Evolutionary conservation across 1,140 invertebrate genomes (phyloP), one percentile per base, ranked within the genome.

Genomic region (Drosophila ficusphila): DNA sequence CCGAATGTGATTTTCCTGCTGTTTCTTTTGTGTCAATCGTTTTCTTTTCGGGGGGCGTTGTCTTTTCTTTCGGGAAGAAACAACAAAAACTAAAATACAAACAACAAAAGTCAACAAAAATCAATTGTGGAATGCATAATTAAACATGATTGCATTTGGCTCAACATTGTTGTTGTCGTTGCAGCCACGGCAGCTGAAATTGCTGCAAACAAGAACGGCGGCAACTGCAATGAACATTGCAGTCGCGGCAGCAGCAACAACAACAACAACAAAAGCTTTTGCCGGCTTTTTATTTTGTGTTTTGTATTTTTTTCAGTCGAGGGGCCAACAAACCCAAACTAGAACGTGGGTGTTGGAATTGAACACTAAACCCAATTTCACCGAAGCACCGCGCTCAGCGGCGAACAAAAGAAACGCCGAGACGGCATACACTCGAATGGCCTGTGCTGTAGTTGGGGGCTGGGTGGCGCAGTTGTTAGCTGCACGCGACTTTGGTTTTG

Each of bases 341-440:
- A 82, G 82, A 86, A 86, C 82, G 82, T 86, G 82, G 82, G 82
- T 81, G 82, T 81, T 88, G 68, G 49, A 81, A 86, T 88, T 86
- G 77, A 86, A 88, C 73, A 88, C 77, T 77, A 86, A 86, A 77
- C 82, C 77, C 82, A 86, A 86, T 82, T 86, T 88, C 82, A 86
- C 82, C 77, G 57, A 81, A 54, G 56, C 53, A 75, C 54, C 51
- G 58, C 57, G 76, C 34, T n/a, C n/a, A n/a, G 57, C 52, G 27
- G 16, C 33, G 39, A 14, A 62, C 18, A 23, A 9, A 38, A 65
- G 64, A 70, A 58, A 44, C 72, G 25, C 41, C 14, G 36, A 25
- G 27, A n/a, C n/a, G n/a, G 19, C 25, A 41, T 64, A 29, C 29
- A 64, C 18, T 64, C 2, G 14, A 5, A 19, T 58, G 51, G 47